These are phyloP conservation scores for Pelochelys cantorii DNA, from an alignment of 2,797 vertebrate species.

Conservation along the genomic window DNA sequence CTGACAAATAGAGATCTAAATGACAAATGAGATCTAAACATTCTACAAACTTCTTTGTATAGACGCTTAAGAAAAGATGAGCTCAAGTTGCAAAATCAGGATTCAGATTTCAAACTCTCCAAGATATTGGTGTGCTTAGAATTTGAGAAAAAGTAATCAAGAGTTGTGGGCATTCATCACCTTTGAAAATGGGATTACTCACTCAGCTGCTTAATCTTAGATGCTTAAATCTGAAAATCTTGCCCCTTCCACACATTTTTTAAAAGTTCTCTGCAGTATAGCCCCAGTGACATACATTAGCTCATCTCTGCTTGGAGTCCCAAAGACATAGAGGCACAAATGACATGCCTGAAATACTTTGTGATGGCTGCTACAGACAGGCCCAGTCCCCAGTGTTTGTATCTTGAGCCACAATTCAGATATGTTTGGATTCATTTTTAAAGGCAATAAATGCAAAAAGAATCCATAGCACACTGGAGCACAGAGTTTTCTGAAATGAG, in stretches of 20 bases:
- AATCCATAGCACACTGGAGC: not conserved
- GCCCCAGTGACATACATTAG: not conserved
- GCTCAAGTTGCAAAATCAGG: conserved; percentile 5
- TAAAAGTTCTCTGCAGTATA: not conserved
- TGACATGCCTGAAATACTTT: not conserved
- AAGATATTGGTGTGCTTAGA: not conserved
- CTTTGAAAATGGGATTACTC: accelerated
- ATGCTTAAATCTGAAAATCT: accelerated
- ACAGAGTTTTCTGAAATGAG: conserved; percentile 8
- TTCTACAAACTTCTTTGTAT: not conserved
- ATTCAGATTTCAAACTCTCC: not conserved
- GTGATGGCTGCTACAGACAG: not conserved
- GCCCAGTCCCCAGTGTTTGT: not conserved
- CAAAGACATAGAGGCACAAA: not conserved
- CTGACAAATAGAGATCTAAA: not conserved
- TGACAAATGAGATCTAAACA: not conserved
- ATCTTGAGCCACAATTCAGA: not conserved
- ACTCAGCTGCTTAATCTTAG: accelerated
- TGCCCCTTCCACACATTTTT: not conserved
- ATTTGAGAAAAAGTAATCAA: not conserved
- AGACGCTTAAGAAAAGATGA: not conserved
- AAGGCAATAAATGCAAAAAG: not conserved
- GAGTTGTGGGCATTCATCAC: not conserved
- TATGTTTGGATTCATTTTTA: not conserved
- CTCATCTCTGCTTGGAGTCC: not conserved